phyloP scores from a whole-genome alignment of 2,888 invertebrate genomes.

The Trichacis sp. region DNA sequence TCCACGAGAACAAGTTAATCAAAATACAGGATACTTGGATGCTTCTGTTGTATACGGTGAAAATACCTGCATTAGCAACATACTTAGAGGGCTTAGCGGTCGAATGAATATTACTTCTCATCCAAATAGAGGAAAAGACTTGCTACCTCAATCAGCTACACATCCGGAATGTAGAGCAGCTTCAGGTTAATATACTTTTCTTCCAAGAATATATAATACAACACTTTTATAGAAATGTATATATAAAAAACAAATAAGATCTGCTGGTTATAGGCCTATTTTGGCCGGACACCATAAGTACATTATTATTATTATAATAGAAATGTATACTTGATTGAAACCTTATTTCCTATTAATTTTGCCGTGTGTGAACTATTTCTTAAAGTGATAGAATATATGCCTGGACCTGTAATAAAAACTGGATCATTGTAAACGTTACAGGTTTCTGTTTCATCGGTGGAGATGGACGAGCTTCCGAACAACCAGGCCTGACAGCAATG shows the following conservation, averaged over 20 bases:
- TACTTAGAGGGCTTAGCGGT: constrained; percentile 84
- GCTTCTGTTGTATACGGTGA: constrained; percentile 92
- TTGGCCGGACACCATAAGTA: too few species aligned
- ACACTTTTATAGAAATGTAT: too few species aligned
- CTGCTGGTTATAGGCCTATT: too few species aligned
- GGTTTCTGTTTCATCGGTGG: constrained; percentile 87
- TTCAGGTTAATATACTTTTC: constrained; percentile 72
- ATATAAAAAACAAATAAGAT: too few species aligned
- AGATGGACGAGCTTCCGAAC: constrained; percentile 92
- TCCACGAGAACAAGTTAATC: constrained; percentile 93
- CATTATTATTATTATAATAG: too few species aligned
- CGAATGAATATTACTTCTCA: constrained; percentile 84
- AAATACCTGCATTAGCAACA: constrained; percentile 82
- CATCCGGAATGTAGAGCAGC: constrained; percentile 91
- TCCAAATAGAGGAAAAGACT: constrained; percentile 80
- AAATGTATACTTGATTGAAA: too few species aligned
- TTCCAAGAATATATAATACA: too few species aligned
- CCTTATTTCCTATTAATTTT: too few species aligned
- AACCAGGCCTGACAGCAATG: constrained; percentile 88
- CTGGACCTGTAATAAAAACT: neutral
- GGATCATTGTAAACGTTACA: constrained; percentile 5
- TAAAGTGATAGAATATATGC: neutral
- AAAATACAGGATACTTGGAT: constrained; percentile 91
- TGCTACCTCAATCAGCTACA: constrained; percentile 81
- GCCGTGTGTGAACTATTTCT: too few species aligned